Base-by-base conservation (phyloP, 2,797 vertebrate species). In the Cirrhinus mrigala region DNA sequence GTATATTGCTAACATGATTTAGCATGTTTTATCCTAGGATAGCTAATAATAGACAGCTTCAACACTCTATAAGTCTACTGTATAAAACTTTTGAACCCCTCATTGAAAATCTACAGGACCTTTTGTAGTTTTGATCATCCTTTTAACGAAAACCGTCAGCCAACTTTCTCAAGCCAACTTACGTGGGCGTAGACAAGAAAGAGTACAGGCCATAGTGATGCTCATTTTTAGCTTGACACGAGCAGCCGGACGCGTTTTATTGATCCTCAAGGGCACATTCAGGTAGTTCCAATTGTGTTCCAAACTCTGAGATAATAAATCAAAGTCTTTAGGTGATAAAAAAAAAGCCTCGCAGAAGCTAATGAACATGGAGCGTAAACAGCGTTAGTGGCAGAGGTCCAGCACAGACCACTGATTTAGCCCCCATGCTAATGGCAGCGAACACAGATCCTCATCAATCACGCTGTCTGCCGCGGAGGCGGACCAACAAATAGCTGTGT, bases 361-460 rank as follows among this genome's bases (percentile, higher is more conserved):
- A 84, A 84, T 84, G 82, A 84, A 84, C 71, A 77, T 7, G 46
- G 73, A 48, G 44, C n/a, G 71, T 27, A 18, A 69, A 56, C 29
- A 82, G 73, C 60, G 73, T 68, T 29, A 20, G 73, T 77, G 60
- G 46, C 71, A 77, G 60, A 68, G 73, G 73, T 84, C 73, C 82
- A 83, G 48, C 82, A 37, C 76, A 73, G 44, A 85, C 68, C 68
- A 52, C 77, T 73, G 68, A 56, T 73, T 74, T 85, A 85, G 74
- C 77, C 70, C 12, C 58, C 84, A 85, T 79, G 76, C 56, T 87
- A 79, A 83, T 79, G 71, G 48, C 29, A 20, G 68, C 11, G 33
- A 75, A 44, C 70, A 68, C 85, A 81, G n/a, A 46, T 84, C 78
- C 79, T 82, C 84, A 89, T 89, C 88, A 78, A 88, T 89, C 88